Evolutionary conservation across 2,113 vertebrate genomes (phyloP).

Genomic region (Psittacara wagleri): DNA sequence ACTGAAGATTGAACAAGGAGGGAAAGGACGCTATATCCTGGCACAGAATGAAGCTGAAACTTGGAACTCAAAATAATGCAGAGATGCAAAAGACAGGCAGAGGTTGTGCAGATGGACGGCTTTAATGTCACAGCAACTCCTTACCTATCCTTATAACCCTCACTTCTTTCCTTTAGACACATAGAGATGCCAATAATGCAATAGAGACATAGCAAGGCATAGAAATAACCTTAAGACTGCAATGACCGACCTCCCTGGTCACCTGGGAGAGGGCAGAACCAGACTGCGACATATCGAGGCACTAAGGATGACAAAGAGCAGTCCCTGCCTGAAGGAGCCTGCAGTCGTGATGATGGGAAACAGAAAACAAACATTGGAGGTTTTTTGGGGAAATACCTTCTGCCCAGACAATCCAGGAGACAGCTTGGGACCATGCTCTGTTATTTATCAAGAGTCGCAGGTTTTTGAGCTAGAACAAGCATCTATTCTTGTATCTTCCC

Average conservation of each 20-base stretch:
- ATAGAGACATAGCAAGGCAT: not conserved
- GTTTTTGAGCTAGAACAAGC: not conserved
- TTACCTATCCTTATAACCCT: not conserved
- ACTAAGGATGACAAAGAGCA: slow-evolving; percentile 33
- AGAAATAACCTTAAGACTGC: not conserved
- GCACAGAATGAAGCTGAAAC: not conserved
- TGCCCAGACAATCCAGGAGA: not conserved
- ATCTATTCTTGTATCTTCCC: not conserved
- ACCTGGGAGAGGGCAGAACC: not conserved
- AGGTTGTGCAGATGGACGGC: not conserved
- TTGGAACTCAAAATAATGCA: not conserved
- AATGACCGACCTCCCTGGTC: not conserved
- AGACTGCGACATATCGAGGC: fast-evolving
- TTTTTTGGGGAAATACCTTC: slow-evolving; percentile 37
- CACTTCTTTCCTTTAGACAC: not conserved
- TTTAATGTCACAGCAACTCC: not conserved
- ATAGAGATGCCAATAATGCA: not conserved
- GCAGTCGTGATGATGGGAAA: not conserved
- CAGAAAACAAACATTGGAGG: slow-evolving; percentile 41
- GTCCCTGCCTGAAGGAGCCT: not conserved
- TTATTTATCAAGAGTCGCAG: slow-evolving; percentile 8
- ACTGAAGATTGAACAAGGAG: not conserved
- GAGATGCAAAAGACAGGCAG: not conserved
- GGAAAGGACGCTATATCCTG: not conserved
- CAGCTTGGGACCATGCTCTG: slow-evolving; percentile 35